phyloP scores from a whole-genome alignment of 2,888 invertebrate species.

The Plebejus melissa region DNA sequence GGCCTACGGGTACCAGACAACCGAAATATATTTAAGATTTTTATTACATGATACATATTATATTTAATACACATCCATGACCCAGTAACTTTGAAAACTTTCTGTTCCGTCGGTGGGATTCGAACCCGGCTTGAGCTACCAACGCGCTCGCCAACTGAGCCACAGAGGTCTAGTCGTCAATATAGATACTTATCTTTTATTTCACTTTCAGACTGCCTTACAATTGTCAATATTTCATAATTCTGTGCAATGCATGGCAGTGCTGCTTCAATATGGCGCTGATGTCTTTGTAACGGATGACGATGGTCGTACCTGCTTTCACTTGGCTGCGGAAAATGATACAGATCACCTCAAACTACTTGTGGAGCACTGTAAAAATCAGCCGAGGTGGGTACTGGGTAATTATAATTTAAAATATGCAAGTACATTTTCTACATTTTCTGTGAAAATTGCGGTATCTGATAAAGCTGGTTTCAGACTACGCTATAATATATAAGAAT shows the following conservation, averaged over 20 bases:
- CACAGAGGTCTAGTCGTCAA: too few relatives aligned
- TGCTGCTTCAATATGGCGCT: slow-evolving; percentile 60
- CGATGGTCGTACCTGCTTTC: slow-evolving; percentile 60
- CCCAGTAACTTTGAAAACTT: too few relatives aligned
- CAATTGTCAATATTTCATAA: slow-evolving; percentile 60
- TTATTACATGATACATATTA: too few relatives aligned
- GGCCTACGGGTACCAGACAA: too few relatives aligned
- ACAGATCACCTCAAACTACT: slow-evolving; percentile 44
- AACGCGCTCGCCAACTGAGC: too few relatives aligned
- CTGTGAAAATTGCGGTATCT: too few relatives aligned
- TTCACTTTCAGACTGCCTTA: slow-evolving; percentile 63
- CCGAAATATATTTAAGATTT: too few relatives aligned
- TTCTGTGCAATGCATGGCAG: slow-evolving; percentile 44
- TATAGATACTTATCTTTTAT: not conserved
- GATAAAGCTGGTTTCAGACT: too few relatives aligned
- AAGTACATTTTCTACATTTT: not conserved
- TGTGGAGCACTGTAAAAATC: slow-evolving; percentile 42
- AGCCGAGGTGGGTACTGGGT: slow-evolving; percentile 52
- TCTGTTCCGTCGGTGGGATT: too few relatives aligned
- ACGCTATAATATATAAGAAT: too few relatives aligned
- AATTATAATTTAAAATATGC: not conserved
- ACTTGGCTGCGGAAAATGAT: slow-evolving; percentile 59
- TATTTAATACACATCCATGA: too few relatives aligned
- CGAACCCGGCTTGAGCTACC: too few relatives aligned
- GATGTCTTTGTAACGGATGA: slow-evolving; percentile 53